phyloP scores from a whole-genome alignment of 2,888 invertebrate genomes.

The Apoderus coryli region DNA sequence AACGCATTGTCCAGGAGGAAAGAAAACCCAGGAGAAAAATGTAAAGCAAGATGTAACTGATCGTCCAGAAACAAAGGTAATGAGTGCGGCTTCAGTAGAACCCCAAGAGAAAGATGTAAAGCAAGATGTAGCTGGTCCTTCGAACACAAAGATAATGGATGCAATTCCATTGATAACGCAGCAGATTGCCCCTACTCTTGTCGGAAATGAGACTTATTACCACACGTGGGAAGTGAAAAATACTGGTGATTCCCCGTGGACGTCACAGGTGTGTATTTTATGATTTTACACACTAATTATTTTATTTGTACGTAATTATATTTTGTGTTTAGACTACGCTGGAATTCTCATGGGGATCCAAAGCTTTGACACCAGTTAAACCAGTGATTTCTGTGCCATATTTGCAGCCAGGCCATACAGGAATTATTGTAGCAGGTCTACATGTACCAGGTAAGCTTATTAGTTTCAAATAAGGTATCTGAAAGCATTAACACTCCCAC shows the following conservation, averaged over 20 bases:
- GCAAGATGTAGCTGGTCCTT: too few species aligned
- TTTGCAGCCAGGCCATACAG: slow-evolving; percentile 29
- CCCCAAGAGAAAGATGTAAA: slow-evolving; percentile 4
- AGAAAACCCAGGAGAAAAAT: too few species aligned
- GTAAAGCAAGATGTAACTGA: too few species aligned
- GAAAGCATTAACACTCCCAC: too few species aligned
- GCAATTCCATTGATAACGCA: slow-evolving; percentile 18
- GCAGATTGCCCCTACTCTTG: slow-evolving; percentile 21
- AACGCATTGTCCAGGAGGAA: too few species aligned
- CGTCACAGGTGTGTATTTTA: slow-evolving; percentile 25
- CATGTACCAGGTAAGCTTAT: slow-evolving; percentile 31
- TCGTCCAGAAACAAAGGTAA: slow-evolving; percentile 4
- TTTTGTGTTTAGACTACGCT: slow-evolving; percentile 31
- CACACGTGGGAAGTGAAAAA: slow-evolving; percentile 32
- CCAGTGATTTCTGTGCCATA: slow-evolving; percentile 26
- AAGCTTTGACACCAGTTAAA: slow-evolving; percentile 26
- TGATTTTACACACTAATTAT: too few species aligned
- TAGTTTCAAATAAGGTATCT: too few species aligned
- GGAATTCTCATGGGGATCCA: slow-evolving; percentile 32
- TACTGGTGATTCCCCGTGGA: slow-evolving; percentile 29
- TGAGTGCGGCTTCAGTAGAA: neutral
- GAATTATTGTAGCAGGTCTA: slow-evolving; percentile 26
- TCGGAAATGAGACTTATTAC: slow-evolving; percentile 29
- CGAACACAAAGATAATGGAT: slow-evolving; percentile 16
- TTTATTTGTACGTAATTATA: too few species aligned